Conservation (phyloP, 2,113 vertebrate genomes). For the Gymnogyps californianus region DNA sequence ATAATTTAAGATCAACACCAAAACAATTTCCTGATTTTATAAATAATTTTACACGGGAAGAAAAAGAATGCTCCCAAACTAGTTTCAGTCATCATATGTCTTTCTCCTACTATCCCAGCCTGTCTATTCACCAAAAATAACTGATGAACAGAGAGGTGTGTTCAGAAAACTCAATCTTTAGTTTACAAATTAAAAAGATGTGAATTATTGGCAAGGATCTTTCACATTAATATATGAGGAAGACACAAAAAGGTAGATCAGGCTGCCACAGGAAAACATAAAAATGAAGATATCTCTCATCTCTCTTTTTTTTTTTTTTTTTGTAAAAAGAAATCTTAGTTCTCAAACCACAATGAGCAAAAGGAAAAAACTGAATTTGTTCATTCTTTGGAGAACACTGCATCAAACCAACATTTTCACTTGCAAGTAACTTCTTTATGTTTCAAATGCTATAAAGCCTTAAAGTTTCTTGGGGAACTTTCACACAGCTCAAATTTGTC, state of each 20-base stretch:
- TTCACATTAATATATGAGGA: slow-evolving; percentile 65
- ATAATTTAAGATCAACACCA: background rate
- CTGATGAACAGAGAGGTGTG: background rate
- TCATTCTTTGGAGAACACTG: background rate
- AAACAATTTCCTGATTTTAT: background rate
- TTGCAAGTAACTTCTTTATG: background rate
- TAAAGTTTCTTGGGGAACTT: background rate
- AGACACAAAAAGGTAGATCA: slow-evolving; percentile 56
- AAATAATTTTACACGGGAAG: background rate
- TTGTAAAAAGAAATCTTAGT: slow-evolving; percentile 40
- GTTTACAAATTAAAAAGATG: slow-evolving; percentile 48
- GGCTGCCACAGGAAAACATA: slow-evolving; percentile 34
- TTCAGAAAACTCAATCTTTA: background rate
- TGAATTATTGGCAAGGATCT: background rate
- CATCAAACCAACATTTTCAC: background rate
- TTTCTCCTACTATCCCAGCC: background rate
- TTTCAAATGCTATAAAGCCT: background rate
- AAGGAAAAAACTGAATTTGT: background rate
- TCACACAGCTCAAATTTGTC: background rate
- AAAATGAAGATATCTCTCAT: slow-evolving; percentile 7
- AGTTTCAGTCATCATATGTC: background rate
- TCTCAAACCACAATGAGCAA: slow-evolving; percentile 84
- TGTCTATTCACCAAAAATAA: background rate
- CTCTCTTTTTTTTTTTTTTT: background rate
- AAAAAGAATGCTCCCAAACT: background rate